Conservation (phyloP, 2,113 vertebrate species). For the Isurus oxyrinchus region DNA sequence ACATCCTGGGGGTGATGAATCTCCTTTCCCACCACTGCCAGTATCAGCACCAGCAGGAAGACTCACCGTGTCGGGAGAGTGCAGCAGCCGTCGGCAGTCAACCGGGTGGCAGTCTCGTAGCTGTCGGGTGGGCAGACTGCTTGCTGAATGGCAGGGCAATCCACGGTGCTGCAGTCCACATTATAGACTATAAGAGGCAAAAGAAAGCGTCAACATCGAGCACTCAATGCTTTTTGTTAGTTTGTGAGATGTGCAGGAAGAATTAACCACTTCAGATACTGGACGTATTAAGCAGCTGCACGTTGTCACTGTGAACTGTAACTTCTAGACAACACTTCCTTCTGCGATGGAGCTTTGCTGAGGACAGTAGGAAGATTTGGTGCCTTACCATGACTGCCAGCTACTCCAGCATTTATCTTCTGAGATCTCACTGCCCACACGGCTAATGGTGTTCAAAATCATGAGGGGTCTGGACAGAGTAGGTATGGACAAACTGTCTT, state of each 20-base stretch:
- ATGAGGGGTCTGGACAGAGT: not conserved
- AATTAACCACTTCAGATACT: not conserved
- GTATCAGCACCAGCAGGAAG: not conserved
- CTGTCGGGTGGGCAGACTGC: conserved; percentile 77
- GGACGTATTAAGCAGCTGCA: no score
- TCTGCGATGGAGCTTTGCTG: not conserved
- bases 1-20: not conserved
- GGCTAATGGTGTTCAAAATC: not conserved
- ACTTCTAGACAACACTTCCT: not conserved
- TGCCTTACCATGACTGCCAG: not conserved
- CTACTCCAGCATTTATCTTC: not conserved
- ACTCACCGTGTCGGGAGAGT: conserved; percentile 79
- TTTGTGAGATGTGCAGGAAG: no score
- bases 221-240: no score
- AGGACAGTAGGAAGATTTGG: not conserved
- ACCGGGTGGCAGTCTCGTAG: conserved; percentile 77
- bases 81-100: conserved; percentile 82
- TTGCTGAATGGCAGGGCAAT: conserved; percentile 76
- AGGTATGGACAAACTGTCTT: not conserved
- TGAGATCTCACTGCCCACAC: not conserved
- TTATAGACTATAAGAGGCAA: conserved; percentile 65
- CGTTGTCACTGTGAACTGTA: not conserved
- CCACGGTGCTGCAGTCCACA: conserved; percentile 81
- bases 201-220: conserved; percentile 43
- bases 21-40: not conserved